These are phyloP conservation scores for Mugil cephalus DNA, from an alignment of 2,113 vertebrate genomes.

Conservation along the genomic window DNA sequence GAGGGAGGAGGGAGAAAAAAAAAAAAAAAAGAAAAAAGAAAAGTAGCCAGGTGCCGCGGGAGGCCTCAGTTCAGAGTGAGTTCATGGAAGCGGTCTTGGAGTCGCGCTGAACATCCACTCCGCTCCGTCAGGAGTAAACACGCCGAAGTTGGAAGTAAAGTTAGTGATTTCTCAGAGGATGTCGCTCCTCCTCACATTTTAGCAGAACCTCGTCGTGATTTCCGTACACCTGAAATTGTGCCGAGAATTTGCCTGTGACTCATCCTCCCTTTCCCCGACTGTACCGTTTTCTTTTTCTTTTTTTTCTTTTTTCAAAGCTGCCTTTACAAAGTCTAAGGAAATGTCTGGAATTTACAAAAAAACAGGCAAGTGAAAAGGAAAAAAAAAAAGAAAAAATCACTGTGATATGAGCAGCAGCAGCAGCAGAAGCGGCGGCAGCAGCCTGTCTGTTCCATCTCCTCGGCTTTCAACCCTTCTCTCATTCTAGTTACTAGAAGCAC, in stretches of 20 bases:
- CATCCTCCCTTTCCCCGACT: constrained; percentile 8
- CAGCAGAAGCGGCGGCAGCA: neutral
- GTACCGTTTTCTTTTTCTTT: too few species aligned
- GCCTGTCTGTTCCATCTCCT: constrained; percentile 21
- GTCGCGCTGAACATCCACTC: too few species aligned
- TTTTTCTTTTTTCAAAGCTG: constrained; percentile 22
- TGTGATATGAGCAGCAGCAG: constrained; percentile 40
- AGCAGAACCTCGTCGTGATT: neutral
- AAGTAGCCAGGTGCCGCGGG: constrained; percentile 20
- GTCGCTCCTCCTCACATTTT: too few species aligned
- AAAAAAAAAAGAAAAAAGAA: neutral
- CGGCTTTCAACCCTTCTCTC: constrained; percentile 28
- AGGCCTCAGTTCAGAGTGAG: constrained; percentile 26
- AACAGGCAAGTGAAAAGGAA: neutral
- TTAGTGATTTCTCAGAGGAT: too few species aligned
- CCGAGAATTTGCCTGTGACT: constrained; percentile 36
- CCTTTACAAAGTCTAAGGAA: constrained; percentile 44
- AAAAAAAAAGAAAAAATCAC: constrained; percentile 25
- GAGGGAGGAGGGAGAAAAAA: neutral
- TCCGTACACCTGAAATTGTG: neutral
- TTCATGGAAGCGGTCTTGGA: neutral
- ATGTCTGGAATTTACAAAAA: constrained; percentile 32
- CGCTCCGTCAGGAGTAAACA: too few species aligned
- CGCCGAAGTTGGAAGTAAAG: neutral
- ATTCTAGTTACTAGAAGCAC: constrained; percentile 29